These are phyloP conservation scores for Resseliella maxima DNA, from an alignment of 2,888 invertebrate genomes.

Conservation along the genomic window DNA sequence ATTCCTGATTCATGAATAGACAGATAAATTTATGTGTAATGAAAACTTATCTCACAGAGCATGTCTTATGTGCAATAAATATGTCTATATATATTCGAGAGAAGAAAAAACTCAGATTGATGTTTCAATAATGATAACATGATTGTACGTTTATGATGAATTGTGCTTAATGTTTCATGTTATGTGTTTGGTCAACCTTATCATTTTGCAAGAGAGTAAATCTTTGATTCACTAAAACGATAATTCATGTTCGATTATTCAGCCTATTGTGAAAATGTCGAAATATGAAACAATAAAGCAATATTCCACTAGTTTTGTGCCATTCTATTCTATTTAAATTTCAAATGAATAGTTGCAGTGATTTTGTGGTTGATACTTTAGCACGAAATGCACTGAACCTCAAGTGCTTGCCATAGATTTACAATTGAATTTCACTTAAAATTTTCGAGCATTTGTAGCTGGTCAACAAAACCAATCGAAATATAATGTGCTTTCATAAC, in stretches of 20 bases:
- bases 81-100: too few relatives aligned
- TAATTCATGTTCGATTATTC: constrained; percentile 44
- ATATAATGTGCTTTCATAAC: background rate
- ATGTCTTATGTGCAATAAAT: background rate
- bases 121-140: background rate
- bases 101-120: too few relatives aligned
- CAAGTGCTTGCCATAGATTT: background rate
- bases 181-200: background rate
- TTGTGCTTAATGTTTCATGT: background rate
- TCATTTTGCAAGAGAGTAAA: background rate
- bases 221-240: background rate
- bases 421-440: background rate
- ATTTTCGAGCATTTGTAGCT: background rate
- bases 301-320: background rate
- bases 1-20: background rate
- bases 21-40: background rate
- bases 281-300: background rate
- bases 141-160: background rate
- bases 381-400: background rate
- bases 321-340: background rate
- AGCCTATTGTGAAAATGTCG: background rate
- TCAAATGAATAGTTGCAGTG: background rate
- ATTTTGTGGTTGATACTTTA: background rate
- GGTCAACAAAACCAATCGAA: background rate
- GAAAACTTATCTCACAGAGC: too few relatives aligned